Evolutionary conservation across 2,888 invertebrate species (phyloP), one percentile per base, ranked within the genome.

Genomic region (Byasa hedistus): DNA sequence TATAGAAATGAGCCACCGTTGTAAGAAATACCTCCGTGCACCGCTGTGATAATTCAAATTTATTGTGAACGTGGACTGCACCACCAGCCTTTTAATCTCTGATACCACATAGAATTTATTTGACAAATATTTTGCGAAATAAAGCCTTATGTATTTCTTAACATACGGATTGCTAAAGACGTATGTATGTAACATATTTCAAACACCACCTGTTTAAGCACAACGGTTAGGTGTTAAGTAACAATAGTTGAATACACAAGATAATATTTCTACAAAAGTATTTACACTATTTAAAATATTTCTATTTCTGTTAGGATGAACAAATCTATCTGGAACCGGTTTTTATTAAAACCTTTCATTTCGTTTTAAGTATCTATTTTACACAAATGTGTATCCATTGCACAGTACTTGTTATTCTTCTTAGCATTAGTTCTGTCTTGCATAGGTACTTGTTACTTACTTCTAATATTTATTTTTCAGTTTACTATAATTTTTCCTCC

Each of bases 1-100:
- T 72, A 73, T 70, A 73, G 71, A 69, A 71, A 69, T 69, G 70
- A 71, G 69, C 68, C 69, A 65, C 64, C 64, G 65, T 70, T 68
- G 64, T 69, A 70, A 69, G 70, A 71, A 72, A 73, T 69, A 67
- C 69, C 68, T 60, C 70, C 66, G 61, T 61, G 57, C 63, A 44
- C 52, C 63, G 55, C 55, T 57, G 63, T 61, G 65, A 66, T 69
- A 69, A 69, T 66, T 69, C 69, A 66, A 69, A 66, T 66, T 69
- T 66, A 66, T 63, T 64, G 61, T 66, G 69, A 69, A 48, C 61
- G 59, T 62, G 66, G 60, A 58, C 65, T 24, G 60, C 65, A 65
- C 60, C 62, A 65, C 68, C 63, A 64, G 64, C 67, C 67, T 67
- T 67, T 67, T 67, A 67, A 67, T 67, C 67, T 67, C 67, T 60